Evolutionary conservation across 1,140 invertebrate genomes (phyloP), one percentile per base, ranked within the genome.

Genomic region (Leptonema lineaticorne): DNA sequence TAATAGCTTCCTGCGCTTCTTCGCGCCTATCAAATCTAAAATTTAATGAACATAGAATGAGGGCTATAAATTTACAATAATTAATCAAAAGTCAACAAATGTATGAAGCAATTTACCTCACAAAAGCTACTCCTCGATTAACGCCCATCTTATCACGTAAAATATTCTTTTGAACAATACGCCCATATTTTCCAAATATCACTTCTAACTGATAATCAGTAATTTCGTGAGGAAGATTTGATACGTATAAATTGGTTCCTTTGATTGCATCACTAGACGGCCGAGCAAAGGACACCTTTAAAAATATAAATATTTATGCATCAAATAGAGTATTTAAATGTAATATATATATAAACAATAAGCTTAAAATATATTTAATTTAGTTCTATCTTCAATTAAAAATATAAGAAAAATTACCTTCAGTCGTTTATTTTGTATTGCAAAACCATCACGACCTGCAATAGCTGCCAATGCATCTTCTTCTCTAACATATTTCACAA

Each of bases 191-290:
- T 67, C 88, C 88, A 82, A 97, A 97, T 75, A 95, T 86, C 46
- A 89, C 87, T 74, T 93, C 89, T 46, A 97, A 82, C 74, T 94
- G 89, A 56, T 89, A 85, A 74, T 95, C 91, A 20, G 89, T 92
- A 50, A 92, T 88, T 73, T 90, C 89, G 76, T 91, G 89, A 30
- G 95, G 95, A 69, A 98, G 83, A 84, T 96, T 96, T 64, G 93
- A 91, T 59, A 98, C 89, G 82, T 97, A 98, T 30, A 97, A 83
- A 83, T 98, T 98, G 11, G 95, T 95, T 78, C 95, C 93, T 79
- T 97, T 97, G 70, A 95, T 95, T 65, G 93, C 91, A 69, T 97
- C 94, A 16, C 93, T 92, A 45, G 92, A 91, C 2, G 94, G 94
- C 72, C 95, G 83, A 16, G 95, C 94, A 81, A 92, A 95, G 20